Conservation (phyloP, 2,888 invertebrate species). For the Protonemura montana region DNA sequence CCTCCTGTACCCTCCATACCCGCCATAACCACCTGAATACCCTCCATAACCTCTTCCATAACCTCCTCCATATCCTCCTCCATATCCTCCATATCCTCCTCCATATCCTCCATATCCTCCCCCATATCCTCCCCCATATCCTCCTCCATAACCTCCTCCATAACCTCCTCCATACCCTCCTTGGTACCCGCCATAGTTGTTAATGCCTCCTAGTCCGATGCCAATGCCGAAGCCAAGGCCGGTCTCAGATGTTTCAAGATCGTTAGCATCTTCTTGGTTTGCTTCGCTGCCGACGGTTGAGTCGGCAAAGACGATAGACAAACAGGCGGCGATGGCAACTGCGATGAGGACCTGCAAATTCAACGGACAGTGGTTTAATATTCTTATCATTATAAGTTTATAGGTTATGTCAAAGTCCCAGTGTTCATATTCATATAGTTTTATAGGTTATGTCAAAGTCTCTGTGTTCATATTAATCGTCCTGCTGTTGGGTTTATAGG, state of each 20-base stretch:
- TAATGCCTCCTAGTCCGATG: neutral
- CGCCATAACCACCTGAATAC: neutral
- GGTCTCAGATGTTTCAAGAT: neutral
- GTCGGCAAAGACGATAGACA: neutral
- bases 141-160: neutral
- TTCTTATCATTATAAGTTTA: too few species aligned
- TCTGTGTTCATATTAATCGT: too few species aligned
- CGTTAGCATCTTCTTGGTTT: neutral
- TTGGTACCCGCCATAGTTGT: neutral
- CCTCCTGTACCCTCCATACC: neutral
- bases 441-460: too few species aligned
- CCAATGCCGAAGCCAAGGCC: neutral
- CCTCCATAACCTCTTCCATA: neutral
- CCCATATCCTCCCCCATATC: neutral
- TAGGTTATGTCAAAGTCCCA: too few species aligned
- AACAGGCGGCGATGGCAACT: neutral
- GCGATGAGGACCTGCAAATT: neutral
- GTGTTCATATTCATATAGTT: too few species aligned
- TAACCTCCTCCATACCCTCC: neutral
- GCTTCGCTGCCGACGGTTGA: neutral
- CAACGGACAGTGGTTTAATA: too few species aligned
- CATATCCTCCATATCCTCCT: neutral
- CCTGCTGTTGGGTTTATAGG: too few species aligned
- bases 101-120: neutral
- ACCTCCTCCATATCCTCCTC: neutral